Percentiles rank a stretch among this genome's conserved stretches.
These are phyloP conservation scores for Meleagris gallopavo DNA, from an alignment of 2,113 vertebrate species.

Conservation along the genomic window DNA sequence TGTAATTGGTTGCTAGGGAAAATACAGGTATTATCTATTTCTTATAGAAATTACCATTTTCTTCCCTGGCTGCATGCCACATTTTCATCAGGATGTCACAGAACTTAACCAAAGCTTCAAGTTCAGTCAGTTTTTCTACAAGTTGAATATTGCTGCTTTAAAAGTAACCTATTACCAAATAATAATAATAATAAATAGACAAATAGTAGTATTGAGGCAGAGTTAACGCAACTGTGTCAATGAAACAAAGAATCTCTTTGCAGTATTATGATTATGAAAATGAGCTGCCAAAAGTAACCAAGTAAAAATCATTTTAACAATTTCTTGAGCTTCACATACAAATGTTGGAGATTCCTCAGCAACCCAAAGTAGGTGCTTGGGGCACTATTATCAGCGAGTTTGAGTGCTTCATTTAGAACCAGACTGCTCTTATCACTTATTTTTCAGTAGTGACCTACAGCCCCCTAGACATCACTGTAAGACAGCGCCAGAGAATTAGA, in stretches of 20 bases:
- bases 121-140: neutral
- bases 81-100: neutral
- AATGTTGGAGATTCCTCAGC: neutral
- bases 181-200: neutral
- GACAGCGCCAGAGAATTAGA: neutral
- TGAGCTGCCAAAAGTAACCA: neutral
- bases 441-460: neutral
- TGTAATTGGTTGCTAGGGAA: slow-evolving; percentile 46
- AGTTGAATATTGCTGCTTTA: neutral
- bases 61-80: slow-evolving; percentile 2
- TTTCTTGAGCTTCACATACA: neutral
- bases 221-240: neutral
- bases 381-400: neutral
- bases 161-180: neutral
- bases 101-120: neutral
- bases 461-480: neutral
- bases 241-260: neutral
- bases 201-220: neutral
- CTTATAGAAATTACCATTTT: slow-evolving; percentile 43
- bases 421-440: neutral
- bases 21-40: slow-evolving; percentile 32
- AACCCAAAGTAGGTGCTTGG: neutral
- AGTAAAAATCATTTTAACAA: neutral
- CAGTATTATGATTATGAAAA: neutral
- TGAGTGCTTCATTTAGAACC: neutral